Evolutionary conservation across 2,888 invertebrate species (phyloP), one percentile per base, ranked within the genome.

Genomic region (Epinotia demarniana): DNA sequence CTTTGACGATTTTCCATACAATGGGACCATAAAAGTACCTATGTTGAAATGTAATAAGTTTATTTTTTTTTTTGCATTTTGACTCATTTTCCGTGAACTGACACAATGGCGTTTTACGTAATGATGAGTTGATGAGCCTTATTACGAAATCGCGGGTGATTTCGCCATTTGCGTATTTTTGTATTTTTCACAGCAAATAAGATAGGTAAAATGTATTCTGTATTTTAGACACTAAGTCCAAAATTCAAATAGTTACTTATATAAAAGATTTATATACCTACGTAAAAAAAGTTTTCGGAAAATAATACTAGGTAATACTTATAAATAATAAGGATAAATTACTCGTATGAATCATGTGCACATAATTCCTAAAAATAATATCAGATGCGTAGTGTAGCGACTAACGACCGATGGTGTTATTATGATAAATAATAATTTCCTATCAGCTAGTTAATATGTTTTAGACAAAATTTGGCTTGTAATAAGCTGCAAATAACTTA

Each of bases 21-120:
- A 67, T 18, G 6, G 6, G 39, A 67, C 18, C n/a, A 33, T 67
- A 18, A 19, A 27, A 46, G 9, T n/a, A 66, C 27, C 46, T 46
- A 23, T 60, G 58, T 23, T 46, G 60, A 69, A 43, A 68, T 43
- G 57, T 57, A 57, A 57, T 64, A 57, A 58, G 19, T 39, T 19
- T 68, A 57, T 64, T 72, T 72, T 72, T 58, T 64, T 72, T 72
- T 72, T 58, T 72, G 13, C 57, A 64, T 72, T 46, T 43, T 19
- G n/a, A 63, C 57, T 46, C 72, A 72, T 66, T 72, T 23, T 49
- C 66, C 46, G 13, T 49, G 60, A 49, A 58, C 19, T 3, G 53
- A 19, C 33, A 67, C 72, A 73, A 74, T 69, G 33, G 33, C 27
- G 43, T 43, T 67, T 63, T 69, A 55, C 74, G 63, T 62, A 53